Percentiles rank a stretch among this genome's conserved stretches.
These are phyloP conservation scores for Polydrusus pterygomalis DNA, from an alignment of 2,888 invertebrate genomes.

Conservation along the genomic window DNA sequence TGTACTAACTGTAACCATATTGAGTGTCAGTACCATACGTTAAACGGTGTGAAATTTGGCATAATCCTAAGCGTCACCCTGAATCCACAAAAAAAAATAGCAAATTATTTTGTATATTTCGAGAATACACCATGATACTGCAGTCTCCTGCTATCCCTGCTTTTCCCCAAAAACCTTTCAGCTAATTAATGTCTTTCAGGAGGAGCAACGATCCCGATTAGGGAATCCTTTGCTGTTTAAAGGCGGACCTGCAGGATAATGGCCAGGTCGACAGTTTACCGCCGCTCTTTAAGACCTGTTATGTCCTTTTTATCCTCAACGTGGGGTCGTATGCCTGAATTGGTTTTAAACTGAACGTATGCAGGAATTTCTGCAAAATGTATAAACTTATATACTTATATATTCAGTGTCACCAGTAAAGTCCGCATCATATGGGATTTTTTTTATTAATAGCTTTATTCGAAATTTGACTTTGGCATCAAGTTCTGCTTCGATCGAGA, in stretches of 20 bases:
- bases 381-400: too few relatives aligned
- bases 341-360: constrained; percentile 23
- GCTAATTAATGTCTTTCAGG: constrained; percentile 67
- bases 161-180: constrained; percentile 63
- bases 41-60: too few relatives aligned
- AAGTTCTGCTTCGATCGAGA: too few relatives aligned
- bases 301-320: constrained; percentile 37
- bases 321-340: constrained; percentile 23
- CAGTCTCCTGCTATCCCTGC: constrained; percentile 29
- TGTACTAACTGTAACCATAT: too few relatives aligned
- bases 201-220: constrained; percentile 61
- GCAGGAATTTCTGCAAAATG: constrained; percentile 1
- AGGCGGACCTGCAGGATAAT: constrained; percentile 46
- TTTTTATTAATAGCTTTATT: too few relatives aligned
- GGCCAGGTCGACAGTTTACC: constrained; percentile 46
- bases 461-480: too few relatives aligned
- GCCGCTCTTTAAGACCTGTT: constrained; percentile 38
- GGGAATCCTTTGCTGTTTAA: constrained; percentile 55
- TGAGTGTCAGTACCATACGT: too few relatives aligned
- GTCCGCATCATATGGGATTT: too few relatives aligned
- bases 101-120: background rate
- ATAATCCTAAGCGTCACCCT: too few relatives aligned
- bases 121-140: background rate
- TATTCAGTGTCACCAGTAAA: too few relatives aligned
- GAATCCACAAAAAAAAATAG: too few relatives aligned